Base-by-base conservation (phyloP, 2,888 invertebrate species). In the Hipparchia sbordonii region DNA sequence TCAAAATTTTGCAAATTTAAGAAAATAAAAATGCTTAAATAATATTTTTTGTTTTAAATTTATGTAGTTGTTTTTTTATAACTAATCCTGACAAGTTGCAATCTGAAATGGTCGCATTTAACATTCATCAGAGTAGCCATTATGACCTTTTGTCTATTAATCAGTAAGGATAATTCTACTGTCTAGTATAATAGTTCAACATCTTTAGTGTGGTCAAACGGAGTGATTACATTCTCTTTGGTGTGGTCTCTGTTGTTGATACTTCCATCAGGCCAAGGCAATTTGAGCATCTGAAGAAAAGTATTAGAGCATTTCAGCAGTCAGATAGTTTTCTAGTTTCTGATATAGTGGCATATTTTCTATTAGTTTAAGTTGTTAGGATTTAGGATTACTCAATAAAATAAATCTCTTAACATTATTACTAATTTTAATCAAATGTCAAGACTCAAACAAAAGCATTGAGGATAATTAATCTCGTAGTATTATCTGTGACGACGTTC, bases 401-500 rank as follows among this genome's bases (percentile, higher is more conserved):
- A 65, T 52, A 23, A 33, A 51, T 9, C 10, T 6, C 23, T 12
- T 81, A 88, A 90, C 86, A 85, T 86, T 78, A 86, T 81, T 79
- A 82, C 88, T 89, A 89, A 78, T 84, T 85, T 80, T 81, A 82
- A 80, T 82, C 80, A 75, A 60, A 65, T 65, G 51, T 65, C 52
- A 65, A 52, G 52, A 52, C 23, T 23, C 65, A 52, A 65, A 65
- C 65, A 52, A 33, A 65, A 65, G 10, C 7, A 33, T 33, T 23
- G 33, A 51, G 9, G 8, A 8, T 86, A 77, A 84, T 84, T 54
- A 66, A 46, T 73, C 74, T 81, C 77, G 77, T 81, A 78, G 77
- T 81, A 89, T 87, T 92, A 93, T 92, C 89, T 93, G 77, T 87
- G 81, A 78, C 92, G 91, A 69, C 92, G 91, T 70, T 93, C 93